These are phyloP conservation scores for Luperina testacea DNA, from an alignment of 2,888 invertebrate genomes.

Conservation along the genomic window DNA sequence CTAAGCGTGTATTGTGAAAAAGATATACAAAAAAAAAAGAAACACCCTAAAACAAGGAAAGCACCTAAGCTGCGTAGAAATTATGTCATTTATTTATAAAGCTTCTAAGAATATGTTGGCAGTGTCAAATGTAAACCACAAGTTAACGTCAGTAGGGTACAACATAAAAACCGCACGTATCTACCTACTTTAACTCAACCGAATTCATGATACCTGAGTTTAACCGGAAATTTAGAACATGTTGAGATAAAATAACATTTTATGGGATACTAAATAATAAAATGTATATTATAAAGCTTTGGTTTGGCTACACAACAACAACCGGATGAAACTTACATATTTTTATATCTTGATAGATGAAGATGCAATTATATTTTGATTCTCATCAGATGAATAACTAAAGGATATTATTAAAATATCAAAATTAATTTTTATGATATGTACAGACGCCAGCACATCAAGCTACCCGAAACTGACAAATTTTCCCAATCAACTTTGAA, in stretches of 20 bases:
- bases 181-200: slow-evolving; percentile 30
- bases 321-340: slow-evolving; percentile 23
- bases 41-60: slow-evolving; percentile 39
- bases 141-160: slow-evolving; percentile 22
- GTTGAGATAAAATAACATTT: slow-evolving; percentile 51
- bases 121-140: slow-evolving; percentile 55
- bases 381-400: slow-evolving; percentile 7
- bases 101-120: slow-evolving; percentile 53
- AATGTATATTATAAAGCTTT: slow-evolving; percentile 35
- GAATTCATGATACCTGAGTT: slow-evolving; percentile 51
- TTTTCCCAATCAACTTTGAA: too few species aligned
- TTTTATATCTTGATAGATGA: slow-evolving; percentile 22
- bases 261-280: slow-evolving; percentile 39
- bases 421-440: slow-evolving; percentile 5
- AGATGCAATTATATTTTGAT: slow-evolving; percentile 27
- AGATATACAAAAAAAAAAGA: slow-evolving; percentile 4
- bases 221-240: slow-evolving; percentile 48
- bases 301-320: slow-evolving; percentile 12
- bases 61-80: slow-evolving; percentile 23
- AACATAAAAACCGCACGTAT: slow-evolving; percentile 54
- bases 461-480: too few species aligned
- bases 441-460: too few species aligned
- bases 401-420: slow-evolving; percentile 28
- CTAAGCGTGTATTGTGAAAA: not conserved
- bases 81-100: slow-evolving; percentile 31